A percentile compares a stretch with the other conserved stretches of the same genome.
Evolutionary conservation across 2,113 vertebrate species (phyloP).

Genomic region (Gambusia affinis): DNA sequence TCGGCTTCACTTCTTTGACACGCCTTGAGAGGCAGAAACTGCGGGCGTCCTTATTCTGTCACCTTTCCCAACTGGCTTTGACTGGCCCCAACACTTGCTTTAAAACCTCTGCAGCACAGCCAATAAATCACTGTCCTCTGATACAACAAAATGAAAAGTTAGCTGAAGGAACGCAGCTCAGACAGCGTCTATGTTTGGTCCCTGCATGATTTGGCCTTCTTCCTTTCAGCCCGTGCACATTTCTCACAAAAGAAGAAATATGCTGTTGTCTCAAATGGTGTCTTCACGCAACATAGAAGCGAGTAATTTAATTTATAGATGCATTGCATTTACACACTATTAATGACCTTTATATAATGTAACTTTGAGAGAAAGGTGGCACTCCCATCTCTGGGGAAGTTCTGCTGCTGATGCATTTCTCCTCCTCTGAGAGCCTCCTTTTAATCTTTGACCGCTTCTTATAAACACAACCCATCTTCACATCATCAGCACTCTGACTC

Average conservation of each 20-base stretch:
- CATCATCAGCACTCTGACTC: constrained; percentile 67
- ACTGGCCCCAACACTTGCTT: constrained; percentile 71
- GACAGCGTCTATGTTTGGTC: constrained; percentile 54
- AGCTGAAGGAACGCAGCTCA: constrained; percentile 43
- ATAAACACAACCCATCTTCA: constrained; percentile 57
- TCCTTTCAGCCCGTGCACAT: constrained; percentile 22
- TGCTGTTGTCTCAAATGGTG: constrained; percentile 27
- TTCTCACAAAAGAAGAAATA: constrained; percentile 52
- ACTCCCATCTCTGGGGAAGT: constrained; percentile 45
- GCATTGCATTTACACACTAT: background rate
- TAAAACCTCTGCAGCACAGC: constrained; percentile 66
- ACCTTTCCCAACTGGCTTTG: constrained; percentile 69
- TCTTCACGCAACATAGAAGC: background rate
- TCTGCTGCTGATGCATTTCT: constrained; percentile 53
- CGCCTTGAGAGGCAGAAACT: constrained; percentile 69
- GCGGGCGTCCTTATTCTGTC: constrained; percentile 81
- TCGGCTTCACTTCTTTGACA: constrained; percentile 66
- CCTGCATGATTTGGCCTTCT: constrained; percentile 54
- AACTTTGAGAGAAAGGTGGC: constrained; percentile 49
- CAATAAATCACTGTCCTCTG: constrained; percentile 81
- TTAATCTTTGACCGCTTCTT: constrained; percentile 63
- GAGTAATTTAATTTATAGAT: background rate
- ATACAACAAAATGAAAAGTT: constrained; percentile 66
- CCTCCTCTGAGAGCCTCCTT: constrained; percentile 61
- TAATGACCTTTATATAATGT: constrained; percentile 46